phyloP scores from a whole-genome alignment of 2,888 invertebrate species.

The Hetaerina titia region DNA sequence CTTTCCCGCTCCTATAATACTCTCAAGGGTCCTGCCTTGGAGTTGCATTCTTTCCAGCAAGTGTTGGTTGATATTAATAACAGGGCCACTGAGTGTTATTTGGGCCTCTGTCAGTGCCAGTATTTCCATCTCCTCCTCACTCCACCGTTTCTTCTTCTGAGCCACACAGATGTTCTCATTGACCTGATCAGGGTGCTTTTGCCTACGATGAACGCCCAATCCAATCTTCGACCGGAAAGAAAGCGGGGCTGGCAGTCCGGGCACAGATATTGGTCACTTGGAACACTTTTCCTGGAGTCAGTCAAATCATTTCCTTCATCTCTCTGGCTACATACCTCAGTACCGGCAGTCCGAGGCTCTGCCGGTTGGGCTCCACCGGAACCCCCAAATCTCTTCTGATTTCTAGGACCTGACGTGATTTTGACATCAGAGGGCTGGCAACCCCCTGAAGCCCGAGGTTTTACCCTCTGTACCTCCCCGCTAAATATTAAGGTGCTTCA shows the following conservation, averaged over 20 bases:
- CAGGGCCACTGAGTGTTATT: neutral
- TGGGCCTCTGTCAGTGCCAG: neutral
- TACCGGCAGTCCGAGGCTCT: neutral
- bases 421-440: neutral
- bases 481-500: neutral
- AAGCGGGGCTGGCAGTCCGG: neutral
- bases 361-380: neutral
- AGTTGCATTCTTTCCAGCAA: neutral
- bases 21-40: neutral
- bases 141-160: neutral
- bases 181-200: neutral
- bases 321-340: neutral
- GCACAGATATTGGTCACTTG: neutral
- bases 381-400: neutral
- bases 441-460: neutral
- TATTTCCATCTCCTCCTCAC: neutral
- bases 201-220: neutral
- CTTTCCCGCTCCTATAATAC: neutral
- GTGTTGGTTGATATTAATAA: neutral
- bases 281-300: no score
- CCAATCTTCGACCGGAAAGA: neutral
- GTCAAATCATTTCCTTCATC: neutral
- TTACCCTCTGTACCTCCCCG: neutral
- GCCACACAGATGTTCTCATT: neutral
- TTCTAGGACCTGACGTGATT: neutral